phyloP scores from a whole-genome alignment of 2,797 vertebrate genomes.

The Morus bassanus region DNA sequence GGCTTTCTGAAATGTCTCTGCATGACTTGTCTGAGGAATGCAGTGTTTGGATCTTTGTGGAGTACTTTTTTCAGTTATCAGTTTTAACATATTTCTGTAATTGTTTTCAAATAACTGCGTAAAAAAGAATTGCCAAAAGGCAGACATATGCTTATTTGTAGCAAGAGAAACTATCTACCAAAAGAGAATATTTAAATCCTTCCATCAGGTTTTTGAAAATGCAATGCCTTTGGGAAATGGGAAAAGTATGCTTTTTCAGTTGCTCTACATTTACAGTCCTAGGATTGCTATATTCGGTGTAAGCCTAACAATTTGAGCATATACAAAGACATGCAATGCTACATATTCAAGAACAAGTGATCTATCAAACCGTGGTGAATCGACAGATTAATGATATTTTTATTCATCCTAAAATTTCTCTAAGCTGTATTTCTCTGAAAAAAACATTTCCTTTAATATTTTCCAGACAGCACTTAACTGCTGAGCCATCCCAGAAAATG shows the following conservation, averaged over 20 bases:
- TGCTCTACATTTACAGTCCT: background rate
- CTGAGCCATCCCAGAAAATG: constrained; percentile 31
- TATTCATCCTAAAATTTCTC: constrained; percentile 22
- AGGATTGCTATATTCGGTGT: background rate
- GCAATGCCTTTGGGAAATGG: background rate
- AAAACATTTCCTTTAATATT: constrained; percentile 26
- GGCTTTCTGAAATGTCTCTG: background rate
- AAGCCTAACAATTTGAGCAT: background rate
- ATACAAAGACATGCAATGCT: background rate
- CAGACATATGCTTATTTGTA: constrained; percentile 50
- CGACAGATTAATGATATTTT: constrained; percentile 26
- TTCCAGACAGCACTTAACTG: constrained; percentile 19
- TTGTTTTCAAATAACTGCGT: constrained; percentile 53
- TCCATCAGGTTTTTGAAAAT: constrained; percentile 20
- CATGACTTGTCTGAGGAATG: background rate
- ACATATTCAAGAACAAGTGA: constrained; percentile 36
- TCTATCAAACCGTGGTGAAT: background rate
- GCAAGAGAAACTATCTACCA: background rate
- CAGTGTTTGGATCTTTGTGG: background rate
- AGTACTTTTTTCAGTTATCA: background rate
- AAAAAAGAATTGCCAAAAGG: constrained; percentile 48
- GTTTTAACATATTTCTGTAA: constrained; percentile 41
- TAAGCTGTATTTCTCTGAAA: constrained; percentile 13
- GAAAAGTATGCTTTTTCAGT: background rate
- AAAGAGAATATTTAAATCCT: constrained; percentile 47